A percentile compares a stretch with the other conserved stretches of the same genome.
Evolutionary conservation across 30 jellyfish, hydroid and myxozoan genomes (phyloP).

Genomic region (Catostylus mosaicus): DNA sequence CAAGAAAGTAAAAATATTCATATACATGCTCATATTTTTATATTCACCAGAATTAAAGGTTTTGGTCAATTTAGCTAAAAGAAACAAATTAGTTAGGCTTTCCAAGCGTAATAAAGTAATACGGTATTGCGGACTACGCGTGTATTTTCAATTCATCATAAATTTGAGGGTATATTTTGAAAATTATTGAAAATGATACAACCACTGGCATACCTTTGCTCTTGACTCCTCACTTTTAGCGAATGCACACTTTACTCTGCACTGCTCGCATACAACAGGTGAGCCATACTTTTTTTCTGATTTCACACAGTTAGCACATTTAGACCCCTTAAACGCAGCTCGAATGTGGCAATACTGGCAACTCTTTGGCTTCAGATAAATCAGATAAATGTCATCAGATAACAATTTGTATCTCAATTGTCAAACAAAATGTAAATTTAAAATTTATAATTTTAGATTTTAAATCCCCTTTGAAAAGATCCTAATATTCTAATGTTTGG

Average conservation of each 20-base stretch:
- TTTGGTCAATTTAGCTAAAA: too few relatives aligned
- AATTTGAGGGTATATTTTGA: neutral
- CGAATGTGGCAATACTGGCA: constrained; percentile 83
- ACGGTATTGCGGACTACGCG: neutral
- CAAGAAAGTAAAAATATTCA: too few relatives aligned
- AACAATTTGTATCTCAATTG: neutral
- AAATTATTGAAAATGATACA: too few relatives aligned
- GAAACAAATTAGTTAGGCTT: too few relatives aligned
- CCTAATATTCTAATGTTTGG: too few relatives aligned
- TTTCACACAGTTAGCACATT: constrained; percentile 81
- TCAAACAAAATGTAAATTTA: neutral
- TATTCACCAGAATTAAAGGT: too few relatives aligned
- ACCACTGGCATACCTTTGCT: constrained; percentile 75
- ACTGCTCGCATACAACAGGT: constrained; percentile 84
- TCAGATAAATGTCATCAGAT: neutral
- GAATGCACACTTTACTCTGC: constrained; percentile 87
- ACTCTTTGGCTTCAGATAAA: constrained; percentile 71
- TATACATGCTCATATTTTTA: too few relatives aligned
- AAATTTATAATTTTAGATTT: neutral
- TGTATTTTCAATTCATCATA: neutral
- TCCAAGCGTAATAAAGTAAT: neutral
- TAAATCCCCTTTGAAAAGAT: too few relatives aligned
- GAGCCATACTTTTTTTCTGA: constrained; percentile 91
- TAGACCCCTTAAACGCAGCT: constrained; percentile 84
- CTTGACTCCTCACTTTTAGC: constrained; percentile 70